Conservation (phyloP, 2,888 invertebrate species). For the Ectropis crepuscularia region DNA sequence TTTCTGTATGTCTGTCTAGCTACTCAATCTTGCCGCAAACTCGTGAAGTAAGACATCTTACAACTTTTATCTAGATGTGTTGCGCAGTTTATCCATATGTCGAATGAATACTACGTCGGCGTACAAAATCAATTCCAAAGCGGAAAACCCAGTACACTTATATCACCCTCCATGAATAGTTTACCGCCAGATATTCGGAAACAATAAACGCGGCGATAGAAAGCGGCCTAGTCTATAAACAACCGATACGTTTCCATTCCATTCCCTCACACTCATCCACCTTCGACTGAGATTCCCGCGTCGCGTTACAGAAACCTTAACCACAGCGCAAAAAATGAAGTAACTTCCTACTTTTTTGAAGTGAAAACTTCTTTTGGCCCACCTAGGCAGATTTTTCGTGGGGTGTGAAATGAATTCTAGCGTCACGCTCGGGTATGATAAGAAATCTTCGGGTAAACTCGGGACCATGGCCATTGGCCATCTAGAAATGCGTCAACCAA, state of each 20-base stretch:
- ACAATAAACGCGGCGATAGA: slow-evolving; percentile 47
- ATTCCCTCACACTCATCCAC: slow-evolving; percentile 59
- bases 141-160: slow-evolving; percentile 13
- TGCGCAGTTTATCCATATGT: neutral
- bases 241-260: slow-evolving; percentile 43
- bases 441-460: too few species aligned
- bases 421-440: too few species aligned
- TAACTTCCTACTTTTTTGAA: neutral
- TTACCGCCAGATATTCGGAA: slow-evolving; percentile 30
- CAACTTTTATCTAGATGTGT: too few species aligned
- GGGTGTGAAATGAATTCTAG: too few species aligned
- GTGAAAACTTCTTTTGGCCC: too few species aligned
- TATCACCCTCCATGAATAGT: slow-evolving; percentile 34
- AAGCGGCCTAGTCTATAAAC: slow-evolving; percentile 47
- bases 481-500: too few species aligned
- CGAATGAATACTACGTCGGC: too few species aligned
- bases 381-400: too few species aligned
- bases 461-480: too few species aligned
- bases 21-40: too few species aligned
- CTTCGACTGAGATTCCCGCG: slow-evolving; percentile 62
- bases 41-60: too few species aligned
- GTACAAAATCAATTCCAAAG: slow-evolving; percentile 9
- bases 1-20: too few species aligned
- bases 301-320: slow-evolving; percentile 62
- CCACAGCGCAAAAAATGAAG: slow-evolving; percentile 3